A percentile compares a stretch with the other conserved stretches of the same genome.
Evolutionary conservation across 2,797 vertebrate genomes (phyloP).

Genomic region (Gobionotothen gibberifrons): DNA sequence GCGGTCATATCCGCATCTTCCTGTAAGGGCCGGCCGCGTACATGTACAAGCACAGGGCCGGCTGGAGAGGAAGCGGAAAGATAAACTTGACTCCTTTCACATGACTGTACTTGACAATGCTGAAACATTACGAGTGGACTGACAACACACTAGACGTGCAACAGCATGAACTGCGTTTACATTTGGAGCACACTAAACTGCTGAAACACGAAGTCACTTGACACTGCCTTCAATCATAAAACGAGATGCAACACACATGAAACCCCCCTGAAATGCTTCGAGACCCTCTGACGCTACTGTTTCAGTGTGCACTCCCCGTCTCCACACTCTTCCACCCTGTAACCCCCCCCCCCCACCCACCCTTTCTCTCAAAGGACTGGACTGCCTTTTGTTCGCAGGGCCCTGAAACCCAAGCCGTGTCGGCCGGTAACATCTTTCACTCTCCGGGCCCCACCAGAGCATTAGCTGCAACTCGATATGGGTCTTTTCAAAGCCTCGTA

Average conservation of each 20-base stretch:
- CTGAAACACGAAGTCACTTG: constrained; percentile 18
- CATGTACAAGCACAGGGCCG: constrained; percentile 6
- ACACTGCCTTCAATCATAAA: constrained; percentile 32
- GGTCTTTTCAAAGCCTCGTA: constrained; percentile 83
- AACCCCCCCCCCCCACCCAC: not conserved
- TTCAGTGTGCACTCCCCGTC: constrained; percentile 58
- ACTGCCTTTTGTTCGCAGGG: constrained; percentile 80
- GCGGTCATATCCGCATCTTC: constrained; percentile 64
- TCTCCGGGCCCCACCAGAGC: constrained; percentile 82
- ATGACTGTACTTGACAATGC: constrained; percentile 46
- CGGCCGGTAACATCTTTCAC: constrained; percentile 85
- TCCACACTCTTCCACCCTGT: constrained; percentile 12
- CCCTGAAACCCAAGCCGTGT: constrained; percentile 82
- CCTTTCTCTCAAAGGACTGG: constrained; percentile 71
- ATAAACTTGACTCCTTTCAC: constrained; percentile 29
- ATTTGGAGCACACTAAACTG: not conserved
- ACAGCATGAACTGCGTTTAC: constrained; percentile 49
- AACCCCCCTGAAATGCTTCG: constrained; percentile 30
- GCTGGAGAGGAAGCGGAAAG: constrained; percentile 23
- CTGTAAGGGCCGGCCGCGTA: constrained; percentile 35
- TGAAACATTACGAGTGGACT: constrained; percentile 17
- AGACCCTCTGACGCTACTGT: constrained; percentile 59
- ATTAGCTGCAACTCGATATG: constrained; percentile 84
- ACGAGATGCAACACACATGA: constrained; percentile 10
- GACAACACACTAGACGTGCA: constrained; percentile 32